A percentile compares a stretch with the other conserved stretches of the same genome.
These are phyloP conservation scores for Hiodon tergisus DNA, from an alignment of 2,113 vertebrate species.

Conservation along the genomic window DNA sequence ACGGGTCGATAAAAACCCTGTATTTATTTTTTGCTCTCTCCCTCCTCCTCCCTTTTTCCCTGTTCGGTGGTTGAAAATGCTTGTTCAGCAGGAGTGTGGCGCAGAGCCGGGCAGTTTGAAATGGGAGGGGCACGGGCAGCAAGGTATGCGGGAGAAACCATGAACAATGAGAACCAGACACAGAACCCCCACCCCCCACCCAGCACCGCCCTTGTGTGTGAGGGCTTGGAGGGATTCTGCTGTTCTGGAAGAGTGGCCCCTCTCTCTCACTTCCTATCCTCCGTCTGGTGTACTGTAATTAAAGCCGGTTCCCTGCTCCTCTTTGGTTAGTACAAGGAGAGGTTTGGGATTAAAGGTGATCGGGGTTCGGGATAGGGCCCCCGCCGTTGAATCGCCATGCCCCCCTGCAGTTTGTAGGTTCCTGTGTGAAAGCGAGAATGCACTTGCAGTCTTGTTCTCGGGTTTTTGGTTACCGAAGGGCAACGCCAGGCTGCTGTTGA, in stretches of 20 bases:
- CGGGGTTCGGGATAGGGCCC: background rate
- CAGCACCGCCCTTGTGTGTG: conserved; percentile 15
- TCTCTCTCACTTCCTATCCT: background rate
- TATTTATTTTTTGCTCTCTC: background rate
- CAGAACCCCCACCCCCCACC: conserved; percentile 11
- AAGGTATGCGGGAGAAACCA: conserved; percentile 35
- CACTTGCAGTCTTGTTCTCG: conserved; percentile 17
- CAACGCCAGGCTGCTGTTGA: conserved; percentile 33
- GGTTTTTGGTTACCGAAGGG: conserved; percentile 46
- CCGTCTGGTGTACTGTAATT: background rate
- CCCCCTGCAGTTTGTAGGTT: too few relatives aligned
- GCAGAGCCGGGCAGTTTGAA: background rate
- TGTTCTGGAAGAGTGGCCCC: background rate
- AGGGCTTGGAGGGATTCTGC: conserved; percentile 15
- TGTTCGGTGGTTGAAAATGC: background rate
- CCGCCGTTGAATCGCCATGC: too few relatives aligned
- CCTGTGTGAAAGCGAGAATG: conserved; percentile 14
- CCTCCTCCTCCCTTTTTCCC: background rate
- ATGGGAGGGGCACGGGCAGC: conserved; percentile 15
- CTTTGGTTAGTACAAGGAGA: background rate
- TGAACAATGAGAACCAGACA: conserved; percentile 32
- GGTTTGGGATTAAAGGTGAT: too few relatives aligned
- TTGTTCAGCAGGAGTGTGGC: conserved; percentile 13
- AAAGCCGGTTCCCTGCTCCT: background rate
- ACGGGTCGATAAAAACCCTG: background rate